These are phyloP conservation scores for Sebastes umbrosus DNA, from an alignment of 2,797 vertebrate species.

Conservation along the genomic window DNA sequence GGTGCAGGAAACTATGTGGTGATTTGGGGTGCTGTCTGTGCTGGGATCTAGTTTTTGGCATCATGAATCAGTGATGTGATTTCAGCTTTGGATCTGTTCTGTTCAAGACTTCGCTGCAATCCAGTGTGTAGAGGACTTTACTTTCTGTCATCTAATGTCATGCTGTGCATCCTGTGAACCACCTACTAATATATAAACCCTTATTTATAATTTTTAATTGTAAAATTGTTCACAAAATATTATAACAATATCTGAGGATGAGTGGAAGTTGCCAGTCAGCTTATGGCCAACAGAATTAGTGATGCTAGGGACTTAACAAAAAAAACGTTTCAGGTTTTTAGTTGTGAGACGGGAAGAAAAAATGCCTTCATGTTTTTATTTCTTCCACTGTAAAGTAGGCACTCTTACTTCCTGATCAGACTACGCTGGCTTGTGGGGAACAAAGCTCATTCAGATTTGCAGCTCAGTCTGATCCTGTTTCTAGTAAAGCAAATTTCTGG, in stretches of 20 bases:
- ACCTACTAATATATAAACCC: background rate
- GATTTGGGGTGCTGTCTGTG: conserved; percentile 34
- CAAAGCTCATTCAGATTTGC: conserved; percentile 29
- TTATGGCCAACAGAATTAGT: background rate
- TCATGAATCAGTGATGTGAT: conserved; percentile 26
- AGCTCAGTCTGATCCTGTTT: conserved; percentile 32
- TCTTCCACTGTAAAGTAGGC: background rate
- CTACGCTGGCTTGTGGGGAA: background rate
- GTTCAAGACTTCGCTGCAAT: conserved; percentile 7
- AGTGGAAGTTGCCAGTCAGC: background rate
- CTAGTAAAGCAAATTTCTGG: conserved; percentile 33
- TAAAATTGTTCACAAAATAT: background rate
- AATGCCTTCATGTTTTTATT: background rate
- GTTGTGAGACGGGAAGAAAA: background rate
- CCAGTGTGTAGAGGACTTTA: conserved; percentile 15
- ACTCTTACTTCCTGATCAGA: background rate
- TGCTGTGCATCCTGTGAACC: conserved; percentile 37
- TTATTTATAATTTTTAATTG: background rate
- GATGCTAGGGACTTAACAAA: background rate
- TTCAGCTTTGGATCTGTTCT: conserved; percentile 40
- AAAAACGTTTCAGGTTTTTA: background rate
- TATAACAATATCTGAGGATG: background rate
- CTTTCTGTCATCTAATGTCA: conserved; percentile 11
- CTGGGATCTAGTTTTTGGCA: conserved; percentile 18
- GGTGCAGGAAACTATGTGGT: conserved; percentile 24